Base-by-base conservation (phyloP, 2,797 vertebrate species). In the Diglossa cyanea region DNA sequence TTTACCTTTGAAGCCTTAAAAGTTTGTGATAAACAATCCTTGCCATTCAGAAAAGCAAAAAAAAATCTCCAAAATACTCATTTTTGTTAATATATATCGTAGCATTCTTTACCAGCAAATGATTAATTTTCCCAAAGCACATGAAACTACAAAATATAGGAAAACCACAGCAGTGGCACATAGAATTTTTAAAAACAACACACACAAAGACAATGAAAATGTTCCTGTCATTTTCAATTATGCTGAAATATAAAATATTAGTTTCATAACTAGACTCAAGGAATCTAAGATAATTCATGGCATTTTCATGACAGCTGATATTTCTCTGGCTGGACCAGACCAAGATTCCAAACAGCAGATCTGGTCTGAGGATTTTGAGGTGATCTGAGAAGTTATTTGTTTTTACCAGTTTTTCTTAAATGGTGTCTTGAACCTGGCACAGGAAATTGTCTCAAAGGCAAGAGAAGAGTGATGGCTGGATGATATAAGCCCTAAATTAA, bases 1-100 rank as follows among this genome's bases (percentile, higher is more conserved):
- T 95, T 96, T 83, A 58, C 45, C 24, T 96, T 70, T 87, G 84
- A 95, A 85, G 28, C 73, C 79, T 85, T 93, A 92, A 92, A 96
- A 87, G 23, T 55, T 70, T 91, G 44, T 93, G 61, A 83, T 67
- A 90, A 96, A 94, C n/a, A 61, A 63, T 53, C 61, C 20, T 35
- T 72, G 62, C 54, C 57, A 54, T 90, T 85, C 50, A 80, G 65
- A 93, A 90, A 94, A 95, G 55, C 54, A 63, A 57, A 78, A 92
- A 40, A 40, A 5, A 13, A 88, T 89, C 40, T 93, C 61, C 35
- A 81, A 93, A 90, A 86, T 42, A 80, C n/a, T 72, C 23, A 47
- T 1, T 57, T 88, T 79, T 82, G 17, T 77, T 92, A 83, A 83
- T 37, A 63, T 44, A 63, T 44, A 42, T 60, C 47, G 28, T 54